These are phyloP conservation scores for Noctua janthina DNA, from an alignment of 2,888 invertebrate species.

Conservation along the genomic window DNA sequence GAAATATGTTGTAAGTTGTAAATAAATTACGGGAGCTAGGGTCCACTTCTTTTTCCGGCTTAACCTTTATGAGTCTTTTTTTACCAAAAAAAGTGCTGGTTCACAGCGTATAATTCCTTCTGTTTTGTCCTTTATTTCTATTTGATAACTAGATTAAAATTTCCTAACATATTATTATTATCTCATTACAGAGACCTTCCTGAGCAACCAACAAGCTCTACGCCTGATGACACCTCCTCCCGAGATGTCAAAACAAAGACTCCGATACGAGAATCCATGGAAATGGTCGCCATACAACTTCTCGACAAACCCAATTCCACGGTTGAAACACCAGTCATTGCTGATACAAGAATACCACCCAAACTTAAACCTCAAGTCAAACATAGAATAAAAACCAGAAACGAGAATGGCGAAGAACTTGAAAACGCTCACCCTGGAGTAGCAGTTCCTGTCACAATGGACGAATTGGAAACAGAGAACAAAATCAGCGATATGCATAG, in stretches of 20 bases:
- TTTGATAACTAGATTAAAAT: background rate
- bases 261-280: constrained; percentile 90
- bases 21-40: background rate
- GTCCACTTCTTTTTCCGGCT: background rate
- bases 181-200: constrained; percentile 50
- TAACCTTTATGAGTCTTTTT: background rate
- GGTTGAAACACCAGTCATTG: constrained; percentile 82
- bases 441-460: constrained; percentile 92
- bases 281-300: constrained; percentile 90
- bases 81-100: background rate
- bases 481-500: constrained; percentile 76
- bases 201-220: constrained; percentile 50
- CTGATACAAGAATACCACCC: constrained; percentile 92
- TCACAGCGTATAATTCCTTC: background rate
- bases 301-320: constrained; percentile 86
- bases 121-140: background rate
- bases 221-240: constrained; percentile 70
- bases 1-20: too few relatives aligned
- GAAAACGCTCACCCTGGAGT: constrained; percentile 92
- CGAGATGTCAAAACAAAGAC: constrained; percentile 84
- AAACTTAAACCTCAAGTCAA: constrained; percentile 90
- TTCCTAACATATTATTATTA: constrained; percentile 8
- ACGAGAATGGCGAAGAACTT: constrained; percentile 79
- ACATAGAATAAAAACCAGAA: constrained; percentile 84
- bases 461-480: constrained; percentile 91